These are phyloP conservation scores for Latrodectus hesperus DNA, from an alignment of 2,888 invertebrate species.

Conservation along the genomic window DNA sequence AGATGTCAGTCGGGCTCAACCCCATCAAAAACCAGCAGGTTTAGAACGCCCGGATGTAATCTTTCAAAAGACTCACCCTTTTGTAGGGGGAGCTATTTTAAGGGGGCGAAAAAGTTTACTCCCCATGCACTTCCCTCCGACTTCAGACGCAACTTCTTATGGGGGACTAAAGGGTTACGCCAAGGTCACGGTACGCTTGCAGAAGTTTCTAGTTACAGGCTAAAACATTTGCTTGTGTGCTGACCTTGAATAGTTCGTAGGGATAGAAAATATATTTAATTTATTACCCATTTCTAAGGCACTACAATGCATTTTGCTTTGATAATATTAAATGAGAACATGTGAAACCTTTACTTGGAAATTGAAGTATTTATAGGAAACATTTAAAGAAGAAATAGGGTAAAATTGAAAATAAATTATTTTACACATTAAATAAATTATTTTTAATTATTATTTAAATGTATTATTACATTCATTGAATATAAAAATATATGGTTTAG, in stretches of 20 bases:
- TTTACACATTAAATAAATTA: no score
- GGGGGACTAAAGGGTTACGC: conserved; percentile 12
- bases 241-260: background rate
- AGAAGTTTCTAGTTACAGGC: background rate
- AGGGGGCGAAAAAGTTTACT: background rate
- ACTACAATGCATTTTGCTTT: background rate
- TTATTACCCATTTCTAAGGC: background rate
- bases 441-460: no score
- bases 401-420: no score
- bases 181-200: conserved; percentile 5
- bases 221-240: background rate
- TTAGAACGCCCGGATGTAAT: background rate
- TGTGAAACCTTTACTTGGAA: no score
- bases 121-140: background rate
- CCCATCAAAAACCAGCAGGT: background rate
- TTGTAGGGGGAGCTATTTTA: no score
- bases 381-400: no score
- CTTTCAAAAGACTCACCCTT: background rate
- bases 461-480: no score
- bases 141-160: background rate
- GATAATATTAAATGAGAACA: no score
- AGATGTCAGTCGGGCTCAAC: background rate
- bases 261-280: background rate
- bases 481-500: no score
- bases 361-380: no score